These are phyloP conservation scores for Buathra laborator DNA, from an alignment of 2,888 invertebrate genomes.

Conservation along the genomic window DNA sequence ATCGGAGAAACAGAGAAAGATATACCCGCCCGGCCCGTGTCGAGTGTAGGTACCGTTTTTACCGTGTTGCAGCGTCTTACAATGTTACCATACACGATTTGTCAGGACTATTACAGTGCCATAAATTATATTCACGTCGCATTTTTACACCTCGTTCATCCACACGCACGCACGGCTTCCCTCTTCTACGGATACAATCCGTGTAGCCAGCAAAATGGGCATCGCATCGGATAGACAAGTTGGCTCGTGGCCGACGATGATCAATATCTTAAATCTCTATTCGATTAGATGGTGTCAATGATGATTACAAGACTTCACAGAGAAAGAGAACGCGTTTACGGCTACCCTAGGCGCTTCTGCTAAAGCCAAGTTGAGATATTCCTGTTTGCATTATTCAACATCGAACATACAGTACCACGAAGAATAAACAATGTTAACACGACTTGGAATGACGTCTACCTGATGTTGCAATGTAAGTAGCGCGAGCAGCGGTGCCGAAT, in stretches of 20 bases:
- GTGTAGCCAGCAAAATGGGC: constrained; percentile 7
- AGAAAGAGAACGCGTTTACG: neutral
- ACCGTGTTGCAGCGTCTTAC: constrained; percentile 78
- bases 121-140: constrained; percentile 79
- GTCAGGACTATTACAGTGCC: constrained; percentile 81
- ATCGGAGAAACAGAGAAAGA: constrained; percentile 55
- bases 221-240: neutral
- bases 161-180: constrained; percentile 66
- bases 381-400: no score
- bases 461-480: no score
- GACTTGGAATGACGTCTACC: no score
- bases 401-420: no score
- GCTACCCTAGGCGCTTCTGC: no score
- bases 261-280: neutral
- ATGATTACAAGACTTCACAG: neutral
- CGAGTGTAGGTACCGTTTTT: constrained; percentile 79
- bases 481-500: no score
- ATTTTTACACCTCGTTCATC: constrained; percentile 68
- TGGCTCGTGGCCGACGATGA: neutral
- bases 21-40: constrained; percentile 65
- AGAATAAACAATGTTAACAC: no score
- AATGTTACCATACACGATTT: constrained; percentile 84
- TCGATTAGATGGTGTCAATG: constrained; percentile 16
- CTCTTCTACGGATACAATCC: constrained; percentile 45
- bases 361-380: no score